Evolutionary conservation across 2,797 vertebrate genomes (phyloP), one percentile per base, ranked within the genome.

Genomic region (Oophaga sylvatica): DNA sequence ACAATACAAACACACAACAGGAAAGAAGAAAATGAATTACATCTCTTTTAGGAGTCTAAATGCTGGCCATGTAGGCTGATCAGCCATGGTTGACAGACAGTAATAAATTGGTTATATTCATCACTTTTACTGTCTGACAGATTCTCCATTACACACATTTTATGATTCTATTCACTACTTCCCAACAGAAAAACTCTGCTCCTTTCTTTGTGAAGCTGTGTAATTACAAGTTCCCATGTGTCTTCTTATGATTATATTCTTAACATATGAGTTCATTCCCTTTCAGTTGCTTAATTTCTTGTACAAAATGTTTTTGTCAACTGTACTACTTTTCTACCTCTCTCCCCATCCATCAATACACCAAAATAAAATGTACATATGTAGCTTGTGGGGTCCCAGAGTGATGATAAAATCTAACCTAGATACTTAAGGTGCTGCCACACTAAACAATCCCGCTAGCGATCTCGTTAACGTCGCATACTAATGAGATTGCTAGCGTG

Each of bases 101-200:
- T 85, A 85, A 85, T 65, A 77, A 85, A 85, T 63, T 53, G 45
- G 71, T 62, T 81, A 78, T 85, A 67, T 85, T 85, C 73, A 85
- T 77, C 73, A 76, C 41, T 62, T 62, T 56, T 77, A 65, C 83
- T 77, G 59, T 63, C 73, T 85, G 83, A 65, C 35, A 75, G 83
- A 77, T 77, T 85, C 83, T 76, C 59, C 83, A 76, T 77, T 85
- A 75, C 71, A 73, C 83, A 77, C 71, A 85, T 85, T 85, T 77
- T 85, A 76, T 77, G 71, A 85, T 77, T 75, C 83, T 85, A 78
- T 84, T 75, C 70, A 75, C 70, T 75, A 60, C 70, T 84, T 84
- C 83, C 59, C 60, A 77, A 65, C 73, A 85, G 41, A 77, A 68
- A 77, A 85, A 77, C 35, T 85, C 59, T 48, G 57, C 29, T 84